Conservation (phyloP, 2,797 vertebrate species). For the Micrastur ruficollis region DNA sequence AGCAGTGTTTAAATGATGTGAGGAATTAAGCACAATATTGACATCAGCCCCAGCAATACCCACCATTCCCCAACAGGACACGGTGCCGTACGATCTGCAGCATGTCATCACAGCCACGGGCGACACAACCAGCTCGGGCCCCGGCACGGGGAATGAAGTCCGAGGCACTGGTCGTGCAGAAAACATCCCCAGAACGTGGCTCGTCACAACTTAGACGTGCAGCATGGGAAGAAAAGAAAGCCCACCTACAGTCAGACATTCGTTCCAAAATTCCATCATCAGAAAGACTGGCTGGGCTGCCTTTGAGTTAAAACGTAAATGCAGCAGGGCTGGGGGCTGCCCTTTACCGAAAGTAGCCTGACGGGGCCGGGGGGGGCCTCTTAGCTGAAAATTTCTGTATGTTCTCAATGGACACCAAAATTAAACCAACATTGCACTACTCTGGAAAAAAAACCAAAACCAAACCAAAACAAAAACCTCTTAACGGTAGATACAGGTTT, state of each 20-base stretch:
- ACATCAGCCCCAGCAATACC: background rate
- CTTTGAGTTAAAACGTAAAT: too few species aligned
- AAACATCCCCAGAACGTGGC: background rate
- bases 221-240: background rate
- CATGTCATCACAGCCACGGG: background rate
- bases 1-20: background rate
- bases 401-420: background rate
- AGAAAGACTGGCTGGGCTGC: background rate
- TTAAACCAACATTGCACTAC: background rate
- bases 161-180: background rate
- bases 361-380: too few species aligned
- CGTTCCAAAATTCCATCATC: background rate
- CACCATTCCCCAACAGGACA: background rate
- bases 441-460: background rate
- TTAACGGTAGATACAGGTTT: background rate
- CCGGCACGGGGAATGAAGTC: background rate
- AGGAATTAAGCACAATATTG: too few species aligned
- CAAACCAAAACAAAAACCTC: background rate
- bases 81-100: rapidly evolving
- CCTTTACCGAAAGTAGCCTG: background rate
- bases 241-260: too few species aligned
- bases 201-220: background rate
- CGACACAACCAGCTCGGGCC: background rate
- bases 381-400: background rate
- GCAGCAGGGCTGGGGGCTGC: background rate